Percentiles rank a stretch among this genome's conserved stretches.
These are phyloP conservation scores for Pectinophora gossypiella DNA, from an alignment of 1,140 invertebrate genomes.

Conservation along the genomic window DNA sequence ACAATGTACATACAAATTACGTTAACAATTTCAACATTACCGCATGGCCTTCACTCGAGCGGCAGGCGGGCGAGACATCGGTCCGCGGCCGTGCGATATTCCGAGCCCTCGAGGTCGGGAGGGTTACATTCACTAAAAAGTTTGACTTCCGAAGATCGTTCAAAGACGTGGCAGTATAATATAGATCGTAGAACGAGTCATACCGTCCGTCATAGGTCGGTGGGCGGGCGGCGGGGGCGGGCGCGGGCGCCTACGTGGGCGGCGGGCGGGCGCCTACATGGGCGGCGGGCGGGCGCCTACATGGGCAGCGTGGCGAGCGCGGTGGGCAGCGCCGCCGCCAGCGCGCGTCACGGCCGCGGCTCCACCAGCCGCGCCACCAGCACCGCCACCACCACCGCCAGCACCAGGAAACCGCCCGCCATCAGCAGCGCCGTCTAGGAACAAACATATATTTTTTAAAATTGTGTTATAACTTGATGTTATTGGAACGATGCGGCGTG, in stretches of 20 bases:
- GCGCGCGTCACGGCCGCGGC: slow-evolving; percentile 51
- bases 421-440: slow-evolving; percentile 81
- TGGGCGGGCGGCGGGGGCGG: slow-evolving; percentile 1
- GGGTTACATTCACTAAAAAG: neutral
- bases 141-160: no score
- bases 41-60: neutral
- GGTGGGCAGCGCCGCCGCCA: slow-evolving; percentile 36
- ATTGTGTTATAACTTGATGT: no score
- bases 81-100: neutral
- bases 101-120: neutral
- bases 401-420: slow-evolving; percentile 77
- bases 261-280: neutral
- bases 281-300: slow-evolving; percentile 11
- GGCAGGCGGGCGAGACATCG: neutral
- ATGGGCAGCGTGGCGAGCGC: slow-evolving; percentile 47
- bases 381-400: slow-evolving; percentile 80
- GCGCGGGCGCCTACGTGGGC: neutral
- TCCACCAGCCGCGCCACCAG: slow-evolving; percentile 74
- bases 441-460: no score
- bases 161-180: no score
- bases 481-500: no score
- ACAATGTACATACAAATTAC: slow-evolving; percentile 16
- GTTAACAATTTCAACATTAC: neutral
- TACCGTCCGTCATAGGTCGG: neutral
- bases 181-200: no score